Evolutionary conservation across 2,888 invertebrate species (phyloP).

Genomic region (Amphipyra berbera): DNA sequence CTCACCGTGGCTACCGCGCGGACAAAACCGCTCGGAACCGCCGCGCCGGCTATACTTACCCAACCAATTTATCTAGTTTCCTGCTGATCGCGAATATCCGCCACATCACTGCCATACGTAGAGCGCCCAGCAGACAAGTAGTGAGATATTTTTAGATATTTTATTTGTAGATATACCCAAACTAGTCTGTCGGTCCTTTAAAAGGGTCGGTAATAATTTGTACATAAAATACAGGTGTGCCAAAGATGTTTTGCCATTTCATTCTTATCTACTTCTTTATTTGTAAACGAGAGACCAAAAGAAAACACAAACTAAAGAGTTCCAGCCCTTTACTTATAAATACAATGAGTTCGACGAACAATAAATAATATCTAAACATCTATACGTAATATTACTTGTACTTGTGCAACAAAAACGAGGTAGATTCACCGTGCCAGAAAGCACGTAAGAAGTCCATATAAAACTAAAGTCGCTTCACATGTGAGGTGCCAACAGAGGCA

Average conservation of each 20-base stretch:
- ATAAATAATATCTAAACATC: constrained; percentile 82
- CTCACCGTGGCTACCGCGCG: constrained; percentile 73
- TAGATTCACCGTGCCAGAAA: constrained; percentile 82
- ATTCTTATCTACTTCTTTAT: constrained; percentile 13
- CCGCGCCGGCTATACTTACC: constrained; percentile 64
- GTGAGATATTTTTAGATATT: constrained; percentile 77
- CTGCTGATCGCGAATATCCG: constrained; percentile 64
- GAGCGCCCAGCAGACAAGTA: constrained; percentile 65
- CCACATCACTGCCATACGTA: constrained; percentile 71
- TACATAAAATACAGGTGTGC: constrained; percentile 67
- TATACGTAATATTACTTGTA: constrained; percentile 79
- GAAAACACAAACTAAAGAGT: constrained; percentile 45
- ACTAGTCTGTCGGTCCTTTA: constrained; percentile 76
- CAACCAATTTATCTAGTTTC: constrained; percentile 65
- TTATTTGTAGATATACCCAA: constrained; percentile 68
- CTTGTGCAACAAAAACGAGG: constrained; percentile 87
- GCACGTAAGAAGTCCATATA: constrained; percentile 73
- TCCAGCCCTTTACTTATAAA: constrained; percentile 66
- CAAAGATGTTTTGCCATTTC: constrained; percentile 62
- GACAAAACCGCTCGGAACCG: constrained; percentile 60
- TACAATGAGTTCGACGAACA: constrained; percentile 73
- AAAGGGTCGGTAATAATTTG: constrained; percentile 61
- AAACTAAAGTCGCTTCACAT: constrained; percentile 68
- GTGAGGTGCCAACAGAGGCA: constrained; percentile 95
- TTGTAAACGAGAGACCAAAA: constrained; percentile 14